Percentiles rank a stretch among this genome's conserved stretches.
Evolutionary conservation across 2,113 vertebrate species (phyloP).

Genomic region (Corythornis vintsioides): DNA sequence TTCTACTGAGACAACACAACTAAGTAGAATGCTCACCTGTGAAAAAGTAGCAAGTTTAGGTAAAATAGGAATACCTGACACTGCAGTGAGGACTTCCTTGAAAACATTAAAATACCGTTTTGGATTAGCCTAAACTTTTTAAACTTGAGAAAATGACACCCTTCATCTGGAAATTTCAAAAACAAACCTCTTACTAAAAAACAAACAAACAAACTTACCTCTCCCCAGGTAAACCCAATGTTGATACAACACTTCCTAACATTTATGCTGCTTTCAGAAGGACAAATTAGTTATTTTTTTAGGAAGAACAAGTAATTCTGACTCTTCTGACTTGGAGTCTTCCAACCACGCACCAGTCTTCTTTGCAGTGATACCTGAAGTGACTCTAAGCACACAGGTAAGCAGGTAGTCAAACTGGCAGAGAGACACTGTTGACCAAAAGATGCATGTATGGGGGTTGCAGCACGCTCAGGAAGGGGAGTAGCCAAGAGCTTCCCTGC

Average conservation of each 20-base stretch:
- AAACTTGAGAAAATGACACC: background rate
- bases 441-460: background rate
- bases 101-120: background rate
- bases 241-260: background rate
- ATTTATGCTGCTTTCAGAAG: background rate
- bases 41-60: background rate
- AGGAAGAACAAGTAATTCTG: background rate
- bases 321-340: background rate
- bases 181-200: background rate
- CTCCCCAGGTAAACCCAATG: background rate
- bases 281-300: background rate
- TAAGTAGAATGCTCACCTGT: background rate
- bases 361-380: constrained; percentile 6
- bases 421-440: background rate
- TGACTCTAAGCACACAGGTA: background rate
- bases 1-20: background rate
- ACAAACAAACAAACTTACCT: background rate
- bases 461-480: background rate
- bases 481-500: rapidly evolving
- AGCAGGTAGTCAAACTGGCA: constrained; percentile 7
- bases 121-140: background rate
- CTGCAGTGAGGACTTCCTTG: background rate
- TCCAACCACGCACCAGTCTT: background rate
- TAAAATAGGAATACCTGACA: background rate
- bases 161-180: background rate